Evolutionary conservation across 2,113 vertebrate genomes (phyloP).

Genomic region (Rhinogobius similis): DNA sequence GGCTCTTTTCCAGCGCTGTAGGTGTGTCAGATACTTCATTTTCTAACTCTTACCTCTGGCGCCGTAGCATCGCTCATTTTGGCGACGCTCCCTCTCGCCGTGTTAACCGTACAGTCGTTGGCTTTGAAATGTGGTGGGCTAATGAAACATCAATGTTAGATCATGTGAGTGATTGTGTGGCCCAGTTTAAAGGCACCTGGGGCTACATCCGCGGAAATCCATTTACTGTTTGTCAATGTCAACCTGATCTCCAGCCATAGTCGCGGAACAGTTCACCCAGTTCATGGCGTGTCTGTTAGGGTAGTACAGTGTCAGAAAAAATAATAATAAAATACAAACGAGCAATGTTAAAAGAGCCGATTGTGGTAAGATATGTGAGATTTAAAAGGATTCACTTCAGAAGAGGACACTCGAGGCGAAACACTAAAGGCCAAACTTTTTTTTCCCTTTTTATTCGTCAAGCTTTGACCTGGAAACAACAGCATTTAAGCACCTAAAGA

Average conservation of each 20-base stretch:
- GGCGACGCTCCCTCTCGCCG: neutral
- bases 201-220: conserved; percentile 1
- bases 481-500: too few relatives aligned
- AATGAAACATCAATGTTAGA: conserved; percentile 11
- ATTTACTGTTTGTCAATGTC: conserved; percentile 8
- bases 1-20: conserved; percentile 54
- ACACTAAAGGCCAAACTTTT: too few relatives aligned
- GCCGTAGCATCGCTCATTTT: neutral
- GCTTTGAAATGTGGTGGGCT: neutral
- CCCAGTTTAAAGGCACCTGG: conserved; percentile 9
- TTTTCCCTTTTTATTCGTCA: too few relatives aligned
- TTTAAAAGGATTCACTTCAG: too few relatives aligned
- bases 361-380: too few relatives aligned
- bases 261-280: neutral
- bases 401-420: too few relatives aligned
- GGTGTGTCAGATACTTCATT: conserved; percentile 52
- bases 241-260: conserved; percentile 5
- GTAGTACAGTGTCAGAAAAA: neutral
- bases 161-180: conserved; percentile 3
- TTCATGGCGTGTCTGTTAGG: neutral
- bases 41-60: conserved; percentile 1
- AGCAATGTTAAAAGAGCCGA: too few relatives aligned
- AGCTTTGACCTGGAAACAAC: too few relatives aligned
- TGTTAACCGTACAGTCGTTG: neutral
- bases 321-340: too few relatives aligned